phyloP scores from a whole-genome alignment of 1,140 invertebrate genomes.

The Meloidogyne floridensis region DNA sequence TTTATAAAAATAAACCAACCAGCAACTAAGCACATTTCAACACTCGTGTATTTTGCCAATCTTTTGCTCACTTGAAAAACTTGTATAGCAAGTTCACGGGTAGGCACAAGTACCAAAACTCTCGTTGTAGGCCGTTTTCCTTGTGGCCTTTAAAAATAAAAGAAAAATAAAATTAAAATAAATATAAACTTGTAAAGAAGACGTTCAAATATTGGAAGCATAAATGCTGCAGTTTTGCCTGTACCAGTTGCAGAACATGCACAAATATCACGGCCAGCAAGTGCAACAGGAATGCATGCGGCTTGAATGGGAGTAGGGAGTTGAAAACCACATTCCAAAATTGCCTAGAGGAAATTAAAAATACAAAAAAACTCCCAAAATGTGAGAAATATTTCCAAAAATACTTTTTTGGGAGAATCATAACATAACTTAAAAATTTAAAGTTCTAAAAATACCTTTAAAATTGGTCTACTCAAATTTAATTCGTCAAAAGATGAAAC shows the following conservation, averaged over 20 bases:
- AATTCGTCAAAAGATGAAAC: slow-evolving; percentile 54
- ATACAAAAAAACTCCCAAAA: not conserved
- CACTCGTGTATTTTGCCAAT: slow-evolving; percentile 81
- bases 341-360: slow-evolving; percentile 71
- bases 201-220: slow-evolving; percentile 92
- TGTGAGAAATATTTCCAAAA: not conserved
- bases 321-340: slow-evolving; percentile 81
- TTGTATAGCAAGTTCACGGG: slow-evolving; percentile 82
- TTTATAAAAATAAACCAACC: slow-evolving; percentile 62
- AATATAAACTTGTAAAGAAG: slow-evolving; percentile 75
- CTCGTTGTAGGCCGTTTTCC: slow-evolving; percentile 74
- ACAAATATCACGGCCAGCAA: slow-evolving; percentile 86
- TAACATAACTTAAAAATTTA: not conserved
- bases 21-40: slow-evolving; percentile 68
- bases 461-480: slow-evolving; percentile 60
- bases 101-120: slow-evolving; percentile 91
- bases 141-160: slow-evolving; percentile 58
- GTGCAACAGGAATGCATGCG: slow-evolving; percentile 87
- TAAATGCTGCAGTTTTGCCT: slow-evolving; percentile 95
- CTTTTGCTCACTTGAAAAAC: slow-evolving; percentile 76
- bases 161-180: not conserved
- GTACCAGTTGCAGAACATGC: slow-evolving; percentile 96
- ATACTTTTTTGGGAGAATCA: not conserved
- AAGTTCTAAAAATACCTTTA: slow-evolving; percentile 49
- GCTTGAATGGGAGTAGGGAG: slow-evolving; percentile 95